Percentiles rank a stretch among this genome's conserved stretches.
phyloP scores from a whole-genome alignment of 2,113 vertebrate species.

The Gambusia holbrooki region DNA sequence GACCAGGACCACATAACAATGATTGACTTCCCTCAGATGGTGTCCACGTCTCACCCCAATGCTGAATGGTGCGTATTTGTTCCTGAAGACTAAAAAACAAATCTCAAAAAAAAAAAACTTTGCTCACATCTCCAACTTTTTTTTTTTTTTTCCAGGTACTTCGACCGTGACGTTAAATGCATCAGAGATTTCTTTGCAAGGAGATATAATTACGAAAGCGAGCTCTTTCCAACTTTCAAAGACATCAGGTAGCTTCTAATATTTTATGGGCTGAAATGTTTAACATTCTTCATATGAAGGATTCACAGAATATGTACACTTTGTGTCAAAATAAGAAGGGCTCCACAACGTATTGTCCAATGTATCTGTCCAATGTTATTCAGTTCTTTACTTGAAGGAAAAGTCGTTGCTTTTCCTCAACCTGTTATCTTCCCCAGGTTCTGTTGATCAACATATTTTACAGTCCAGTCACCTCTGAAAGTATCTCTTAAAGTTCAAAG shows the following conservation, averaged over 20 bases:
- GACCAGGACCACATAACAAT: slow-evolving; percentile 90
- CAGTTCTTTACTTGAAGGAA: neutral
- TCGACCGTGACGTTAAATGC: slow-evolving; percentile 96
- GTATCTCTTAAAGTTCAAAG: too few species aligned
- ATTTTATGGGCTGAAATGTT: neutral
- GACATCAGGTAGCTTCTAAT: slow-evolving; percentile 85
- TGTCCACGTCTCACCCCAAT: slow-evolving; percentile 93
- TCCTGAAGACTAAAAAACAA: neutral
- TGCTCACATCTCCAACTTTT: neutral
- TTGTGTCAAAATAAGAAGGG: neutral
- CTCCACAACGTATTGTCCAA: neutral
- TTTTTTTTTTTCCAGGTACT: slow-evolving; percentile 84
- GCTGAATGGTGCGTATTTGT: slow-evolving; percentile 88
- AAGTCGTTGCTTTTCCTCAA: neutral
- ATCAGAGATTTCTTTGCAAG: slow-evolving; percentile 92
- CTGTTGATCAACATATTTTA: too few species aligned
- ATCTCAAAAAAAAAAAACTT: neutral
- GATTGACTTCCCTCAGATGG: slow-evolving; percentile 99
- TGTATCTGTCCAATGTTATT: neutral
- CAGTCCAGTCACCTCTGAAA: too few species aligned
- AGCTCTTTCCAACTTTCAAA: slow-evolving; percentile 90
- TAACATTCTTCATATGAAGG: too few species aligned
- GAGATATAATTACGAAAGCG: slow-evolving; percentile 91
- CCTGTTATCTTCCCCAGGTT: too few species aligned
- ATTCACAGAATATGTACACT: neutral